Conservation (phyloP, 2,797 vertebrate species). For the Parauchenoglanis ngamensis region DNA sequence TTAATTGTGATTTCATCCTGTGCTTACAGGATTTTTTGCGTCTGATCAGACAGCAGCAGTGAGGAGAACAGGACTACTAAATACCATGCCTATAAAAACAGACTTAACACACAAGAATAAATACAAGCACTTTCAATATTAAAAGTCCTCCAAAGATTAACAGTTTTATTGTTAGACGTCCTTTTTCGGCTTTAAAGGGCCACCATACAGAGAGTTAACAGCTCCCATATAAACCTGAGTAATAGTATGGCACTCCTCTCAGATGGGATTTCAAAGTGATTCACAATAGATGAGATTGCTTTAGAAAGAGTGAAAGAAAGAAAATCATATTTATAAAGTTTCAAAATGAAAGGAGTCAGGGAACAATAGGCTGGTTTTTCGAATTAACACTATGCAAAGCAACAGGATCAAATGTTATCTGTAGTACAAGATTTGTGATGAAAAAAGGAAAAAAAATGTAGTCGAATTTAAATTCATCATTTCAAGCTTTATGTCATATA, state of each 20-base stretch:
- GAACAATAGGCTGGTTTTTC: constrained; percentile 72
- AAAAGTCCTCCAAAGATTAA: constrained; percentile 66
- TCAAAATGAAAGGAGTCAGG: constrained; percentile 74
- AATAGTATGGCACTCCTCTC: constrained; percentile 72
- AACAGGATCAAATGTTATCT: constrained; percentile 79
- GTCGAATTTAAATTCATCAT: constrained; percentile 73
- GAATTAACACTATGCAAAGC: constrained; percentile 79
- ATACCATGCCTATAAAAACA: constrained; percentile 46
- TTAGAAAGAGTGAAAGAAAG: constrained; percentile 59
- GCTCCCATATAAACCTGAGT: constrained; percentile 76
- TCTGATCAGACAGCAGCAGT: constrained; percentile 17
- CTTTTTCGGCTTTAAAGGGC: constrained; percentile 70
- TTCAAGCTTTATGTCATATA: constrained; percentile 70
- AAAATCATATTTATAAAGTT: constrained; percentile 79
- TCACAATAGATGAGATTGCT: constrained; percentile 73
- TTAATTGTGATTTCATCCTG: constrained; percentile 38
- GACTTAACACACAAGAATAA: constrained; percentile 32
- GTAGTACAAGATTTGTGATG: constrained; percentile 67
- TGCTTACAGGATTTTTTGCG: constrained; percentile 13
- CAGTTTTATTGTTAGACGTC: constrained; percentile 54
- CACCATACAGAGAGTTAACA: constrained; percentile 78
- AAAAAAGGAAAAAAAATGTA: constrained; percentile 59
- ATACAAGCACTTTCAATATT: constrained; percentile 42
- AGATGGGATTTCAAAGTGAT: constrained; percentile 76
- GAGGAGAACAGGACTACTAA: constrained; percentile 9